Evolutionary conservation across 2,888 invertebrate species (phyloP).

Genomic region (Folsomia manolachei): DNA sequence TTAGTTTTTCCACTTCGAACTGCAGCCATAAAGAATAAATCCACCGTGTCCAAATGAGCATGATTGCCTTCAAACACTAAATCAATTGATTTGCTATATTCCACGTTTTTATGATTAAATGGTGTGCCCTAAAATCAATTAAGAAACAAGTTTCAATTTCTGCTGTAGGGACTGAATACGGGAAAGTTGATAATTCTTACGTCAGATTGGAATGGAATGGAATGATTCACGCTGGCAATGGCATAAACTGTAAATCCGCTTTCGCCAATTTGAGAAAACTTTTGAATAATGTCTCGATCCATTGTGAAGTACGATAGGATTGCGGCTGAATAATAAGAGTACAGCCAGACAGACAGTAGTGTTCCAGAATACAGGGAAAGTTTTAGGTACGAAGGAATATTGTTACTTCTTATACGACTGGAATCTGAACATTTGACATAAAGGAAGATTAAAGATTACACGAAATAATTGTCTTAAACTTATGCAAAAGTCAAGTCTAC

Average conservation of each 20-base stretch:
- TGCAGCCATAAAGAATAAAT: background rate
- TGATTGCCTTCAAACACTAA: background rate
- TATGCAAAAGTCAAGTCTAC: background rate
- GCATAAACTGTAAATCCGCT: background rate
- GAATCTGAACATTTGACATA: background rate
- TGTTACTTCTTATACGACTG: background rate
- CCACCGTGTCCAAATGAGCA: conserved; percentile 1
- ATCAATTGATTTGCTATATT: background rate
- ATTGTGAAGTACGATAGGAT: background rate
- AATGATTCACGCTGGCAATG: background rate
- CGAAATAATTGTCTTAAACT: background rate
- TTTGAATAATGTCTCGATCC: background rate
- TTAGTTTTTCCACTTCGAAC: background rate
- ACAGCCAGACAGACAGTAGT: background rate
- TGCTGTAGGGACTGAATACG: no score
- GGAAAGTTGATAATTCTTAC: background rate
- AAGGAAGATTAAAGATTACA: background rate
- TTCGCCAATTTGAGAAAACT: background rate
- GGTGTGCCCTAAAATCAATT: background rate
- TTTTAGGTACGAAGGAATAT: no score
- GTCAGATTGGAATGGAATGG: background rate
- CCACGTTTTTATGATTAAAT: background rate
- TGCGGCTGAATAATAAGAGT: background rate
- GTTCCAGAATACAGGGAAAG: background rate
- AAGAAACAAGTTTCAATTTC: background rate